Base-by-base conservation (phyloP, 2,888 invertebrate genomes). In the Drosophila barbarae region DNA sequence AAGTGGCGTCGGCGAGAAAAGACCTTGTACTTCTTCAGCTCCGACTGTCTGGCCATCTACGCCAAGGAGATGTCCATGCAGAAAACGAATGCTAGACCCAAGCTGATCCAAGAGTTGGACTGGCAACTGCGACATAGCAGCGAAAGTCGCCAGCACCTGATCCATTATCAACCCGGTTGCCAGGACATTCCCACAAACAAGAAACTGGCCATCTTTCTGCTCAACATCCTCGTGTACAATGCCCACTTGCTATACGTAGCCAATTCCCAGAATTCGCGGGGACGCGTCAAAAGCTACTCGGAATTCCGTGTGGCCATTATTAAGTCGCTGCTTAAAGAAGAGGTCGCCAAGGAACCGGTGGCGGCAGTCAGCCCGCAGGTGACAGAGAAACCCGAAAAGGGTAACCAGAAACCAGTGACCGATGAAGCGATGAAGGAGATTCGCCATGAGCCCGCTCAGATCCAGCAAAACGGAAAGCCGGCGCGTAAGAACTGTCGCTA, bases 41-140 rank as follows among this genome's bases (percentile, higher is more conserved):
- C 84, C 9, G 84, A 85, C 39, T 85, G 84, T n/a, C 46, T 85
- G 60, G 85, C 84, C 5, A 84, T 85, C 12, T 77, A 80, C 13
- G 69, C 75, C 23, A 76, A 74, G 36, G 84, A 85, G 51, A 67
- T 82, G 67, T 71, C 74, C 10, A 65, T 72, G 61, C 73, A 73
- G 23, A 78, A 77, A 54, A 68, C 52, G 0, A 77, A 77, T 26
- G 71, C 70, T 1, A 71, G 73, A 1, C 84, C 83, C 12, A 85
- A 85, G 41, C 69, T 85, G 9, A 72, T 84, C 6, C 80, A 82
- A 28, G 82, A 81, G 47, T 46, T 85, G 18, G 74, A 78, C n/a
- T 81, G 75, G 64, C 82, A 84, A 23, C 49, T 85, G 21, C 66
- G 69, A 9, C 53, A 67, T 0, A 50, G 55, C 4, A 68, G 67